Evolutionary conservation across 2,888 invertebrate genomes (phyloP), one percentile per base, ranked within the genome.

Genomic region (Petrolisthes manimaculis): DNA sequence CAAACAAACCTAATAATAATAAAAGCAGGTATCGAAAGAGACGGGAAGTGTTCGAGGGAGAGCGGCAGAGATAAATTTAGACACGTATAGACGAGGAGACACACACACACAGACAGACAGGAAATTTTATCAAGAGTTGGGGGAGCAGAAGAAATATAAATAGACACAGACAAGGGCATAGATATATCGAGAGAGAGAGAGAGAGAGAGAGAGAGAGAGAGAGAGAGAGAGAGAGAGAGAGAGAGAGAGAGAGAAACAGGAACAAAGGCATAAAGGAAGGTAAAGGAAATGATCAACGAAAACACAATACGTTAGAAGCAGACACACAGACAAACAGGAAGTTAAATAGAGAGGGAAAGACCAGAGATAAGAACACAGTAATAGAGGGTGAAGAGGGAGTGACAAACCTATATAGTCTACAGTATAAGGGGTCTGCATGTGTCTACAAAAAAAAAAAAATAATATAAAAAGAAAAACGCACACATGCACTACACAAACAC

Each of bases 181-280:
- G n/a, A n/a, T n/a, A n/a, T n/a, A 14, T 5, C 3, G 0, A 14
- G 5, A 6, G 74, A 55, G 21, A 74, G 83, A 54, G 83, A 74
- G 6, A 54, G 54, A 55, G 77, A 77, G 77, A 77, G 77, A 77
- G 37, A 77, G 51, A 77, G 51, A 37, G 77, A 37, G 51, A 37
- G 37, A 77, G 77, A 37, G 51, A 77, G 37, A 24, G 77, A 77
- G 77, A 77, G 37, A 77, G 51, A 75, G 51, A 54, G 54, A 79
- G 69, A 37, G 82, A 51, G n/a, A 18, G 82, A 18, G 56, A 82
- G 82, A 14, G 18, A n/a, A 21, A 18, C 54, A 14, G 18, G 54
- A 9, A 78, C n/a, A 21, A 55, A 6, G 78, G 55, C n/a, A 21
- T n/a, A 54, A 18, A 53, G 12, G 37, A 37, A 24, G 74, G n/a